Base-by-base conservation (phyloP, 2,797 vertebrate species). In the Loris lydekkerianus region DNA sequence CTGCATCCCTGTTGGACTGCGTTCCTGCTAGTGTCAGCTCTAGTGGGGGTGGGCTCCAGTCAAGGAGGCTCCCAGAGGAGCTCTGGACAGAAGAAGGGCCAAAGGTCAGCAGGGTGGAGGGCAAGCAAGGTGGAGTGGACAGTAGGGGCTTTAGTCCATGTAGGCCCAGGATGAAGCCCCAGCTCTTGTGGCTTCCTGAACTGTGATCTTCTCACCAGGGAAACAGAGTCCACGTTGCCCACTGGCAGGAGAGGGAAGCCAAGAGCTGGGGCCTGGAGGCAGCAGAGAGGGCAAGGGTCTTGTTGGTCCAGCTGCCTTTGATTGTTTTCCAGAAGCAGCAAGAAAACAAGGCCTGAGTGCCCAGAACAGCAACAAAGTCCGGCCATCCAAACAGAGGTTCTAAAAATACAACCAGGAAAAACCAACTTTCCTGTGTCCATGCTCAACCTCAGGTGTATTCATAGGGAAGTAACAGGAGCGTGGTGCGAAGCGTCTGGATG, bases 321-420 rank as follows among this genome's bases (percentile, higher is more conserved):
- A 53, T 63, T 70, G 46, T 65, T 65, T 77, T 84, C 80, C 76
- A 56, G 60, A n/a, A 96, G 72, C 72, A 84, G 29, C 94, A 0
- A 7, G 78, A 76, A 89, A 90, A 87, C n/a, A 85, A 58, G 61
- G 37, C 72, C 14, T 0, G 0, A 53, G 76, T 34, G 80, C 61
- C 46, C 82, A 49, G 61, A 97, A 95, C 70, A 80, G 78, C 80
- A 83, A 58, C 40, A 3, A 43, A 40, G 80, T 49, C 20, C 0
- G 37, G 76, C 60, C 80, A 20, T 43, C 53, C 73, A 91, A 82
- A 90, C 25, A 14, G 7, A 73, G 63, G 27, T 69, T 96, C 91
- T 53, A 93, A 96, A 96, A 96, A 94, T 70, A 91, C 9, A 31
- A 43, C 29, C 2, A 1, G 88, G 90, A 83, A 89, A 94, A 93